Evolutionary conservation across 2,797 vertebrate genomes (phyloP).

Genomic region (Numenius phaeopus): DNA sequence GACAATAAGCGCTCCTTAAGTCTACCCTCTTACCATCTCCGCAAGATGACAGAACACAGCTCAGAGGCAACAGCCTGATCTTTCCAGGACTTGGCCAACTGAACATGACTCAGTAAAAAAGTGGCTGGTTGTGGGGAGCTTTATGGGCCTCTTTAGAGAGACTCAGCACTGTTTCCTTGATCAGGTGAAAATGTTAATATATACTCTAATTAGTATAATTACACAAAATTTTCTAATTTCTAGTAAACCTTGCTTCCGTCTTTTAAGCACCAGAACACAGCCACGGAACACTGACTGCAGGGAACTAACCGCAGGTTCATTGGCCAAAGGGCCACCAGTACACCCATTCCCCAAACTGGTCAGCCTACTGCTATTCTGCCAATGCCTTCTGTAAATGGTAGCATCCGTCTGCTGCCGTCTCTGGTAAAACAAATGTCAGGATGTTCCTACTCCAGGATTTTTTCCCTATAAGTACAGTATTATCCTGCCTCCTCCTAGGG

Average conservation of each 20-base stretch:
- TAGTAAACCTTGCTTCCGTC: not conserved
- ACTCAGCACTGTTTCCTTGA: not conserved
- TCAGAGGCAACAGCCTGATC: rapidly evolving
- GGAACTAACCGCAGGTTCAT: not conserved
- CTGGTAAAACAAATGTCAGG: not conserved
- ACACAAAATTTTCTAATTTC: not conserved
- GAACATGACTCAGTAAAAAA: not conserved
- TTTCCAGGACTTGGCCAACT: not conserved
- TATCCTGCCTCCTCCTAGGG: not conserved
- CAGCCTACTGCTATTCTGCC: not conserved
- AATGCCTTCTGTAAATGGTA: not conserved
- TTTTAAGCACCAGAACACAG: not conserved
- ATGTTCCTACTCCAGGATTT: not conserved
- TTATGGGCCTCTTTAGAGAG: not conserved
- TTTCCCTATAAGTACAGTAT: not conserved
- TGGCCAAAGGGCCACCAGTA: not conserved
- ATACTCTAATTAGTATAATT: not conserved
- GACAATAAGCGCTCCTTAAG: not conserved
- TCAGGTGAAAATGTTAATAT: not conserved
- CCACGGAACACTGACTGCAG: not conserved
- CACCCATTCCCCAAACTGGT: not conserved
- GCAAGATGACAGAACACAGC: not conserved
- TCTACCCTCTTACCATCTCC: not conserved
- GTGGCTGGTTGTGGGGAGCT: not conserved
- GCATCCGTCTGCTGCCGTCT: not conserved